Percentiles rank a stretch among this genome's conserved stretches.
Conservation (phyloP, 2,888 invertebrate species). For the Andricus quercusramuli region DNA sequence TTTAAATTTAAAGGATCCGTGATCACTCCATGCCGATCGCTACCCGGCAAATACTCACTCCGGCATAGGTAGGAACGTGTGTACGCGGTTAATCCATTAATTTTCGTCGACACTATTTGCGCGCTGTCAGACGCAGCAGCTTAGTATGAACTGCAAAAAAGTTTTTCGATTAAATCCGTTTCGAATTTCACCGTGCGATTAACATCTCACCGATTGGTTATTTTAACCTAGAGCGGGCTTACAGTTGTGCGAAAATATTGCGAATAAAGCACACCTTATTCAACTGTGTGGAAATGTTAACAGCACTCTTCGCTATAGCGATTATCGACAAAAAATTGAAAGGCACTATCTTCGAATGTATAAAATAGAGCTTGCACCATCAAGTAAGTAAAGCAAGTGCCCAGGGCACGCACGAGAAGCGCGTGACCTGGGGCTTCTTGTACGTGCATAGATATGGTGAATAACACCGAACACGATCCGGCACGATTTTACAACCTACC, state of each 20-base stretch:
- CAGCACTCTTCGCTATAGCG: not conserved
- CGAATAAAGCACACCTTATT: not conserved
- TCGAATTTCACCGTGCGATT: conserved; percentile 19
- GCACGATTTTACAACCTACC: conserved; percentile 61
- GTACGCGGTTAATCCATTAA: conserved; percentile 62
- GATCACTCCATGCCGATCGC: conserved; percentile 3
- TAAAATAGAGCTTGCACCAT: conserved; percentile 6
- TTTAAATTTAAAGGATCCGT: conserved; percentile 4
- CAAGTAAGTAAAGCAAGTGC: conserved; percentile 48
- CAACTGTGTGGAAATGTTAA: not conserved
- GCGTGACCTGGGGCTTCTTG: conserved; percentile 56
- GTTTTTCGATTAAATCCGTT: conserved; percentile 62
- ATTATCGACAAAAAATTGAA: conserved; percentile 23
- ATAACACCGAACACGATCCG: conserved; percentile 47
- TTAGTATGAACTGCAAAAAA: conserved; percentile 58
- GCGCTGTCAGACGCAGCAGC: conserved; percentile 60
- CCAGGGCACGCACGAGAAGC: conserved; percentile 61
- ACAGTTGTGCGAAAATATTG: not conserved
- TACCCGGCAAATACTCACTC: conserved; percentile 52
- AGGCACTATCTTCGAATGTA: conserved; percentile 2
- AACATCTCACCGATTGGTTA: not conserved
- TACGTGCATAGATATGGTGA: conserved; percentile 38
- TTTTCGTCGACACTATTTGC: conserved; percentile 63
- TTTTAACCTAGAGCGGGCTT: not conserved
- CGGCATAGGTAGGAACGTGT: conserved; percentile 42